These are phyloP conservation scores for Prionailurus viverrinus DNA, from an alignment of 2,113 vertebrate species.

Conservation along the genomic window DNA sequence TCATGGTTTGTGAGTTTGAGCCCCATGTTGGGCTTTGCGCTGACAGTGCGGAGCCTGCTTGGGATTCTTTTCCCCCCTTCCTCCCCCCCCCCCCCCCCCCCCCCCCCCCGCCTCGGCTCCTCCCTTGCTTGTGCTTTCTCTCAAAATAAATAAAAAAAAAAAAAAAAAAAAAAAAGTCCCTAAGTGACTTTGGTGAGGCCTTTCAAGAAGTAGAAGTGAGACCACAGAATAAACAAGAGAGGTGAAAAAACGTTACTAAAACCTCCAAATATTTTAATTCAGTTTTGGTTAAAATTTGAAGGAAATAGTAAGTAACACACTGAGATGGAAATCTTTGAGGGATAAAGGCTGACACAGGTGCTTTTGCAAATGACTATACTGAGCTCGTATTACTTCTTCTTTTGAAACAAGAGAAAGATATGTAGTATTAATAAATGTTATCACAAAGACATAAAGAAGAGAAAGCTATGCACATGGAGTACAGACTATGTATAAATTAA, in stretches of 20 bases:
- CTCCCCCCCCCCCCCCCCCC: too few species aligned
- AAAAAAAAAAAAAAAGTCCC: background rate
- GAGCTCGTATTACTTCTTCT: background rate
- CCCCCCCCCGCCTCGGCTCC: too few species aligned
- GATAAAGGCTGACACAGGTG: background rate
- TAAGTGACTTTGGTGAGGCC: background rate
- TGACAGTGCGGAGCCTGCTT: too few species aligned
- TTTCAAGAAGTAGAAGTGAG: background rate
- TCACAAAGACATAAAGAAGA: background rate
- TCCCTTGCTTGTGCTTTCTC: too few species aligned
- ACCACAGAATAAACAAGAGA: background rate
- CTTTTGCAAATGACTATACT: background rate
- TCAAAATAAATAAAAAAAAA: too few species aligned
- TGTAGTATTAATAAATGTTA: background rate
- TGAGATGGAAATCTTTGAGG: background rate
- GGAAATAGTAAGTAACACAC: background rate
- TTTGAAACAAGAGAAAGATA: background rate
- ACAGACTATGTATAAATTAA: background rate
- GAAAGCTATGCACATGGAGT: background rate
- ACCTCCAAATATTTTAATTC: background rate
- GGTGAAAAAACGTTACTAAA: background rate
- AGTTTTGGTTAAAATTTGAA: conserved; percentile 37
- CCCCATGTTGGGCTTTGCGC: too few species aligned
- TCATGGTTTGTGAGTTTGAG: too few species aligned
- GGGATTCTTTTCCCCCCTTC: too few species aligned